Evolutionary conservation across 2,888 invertebrate genomes (phyloP).

Genomic region (Eupithecia vulgata): DNA sequence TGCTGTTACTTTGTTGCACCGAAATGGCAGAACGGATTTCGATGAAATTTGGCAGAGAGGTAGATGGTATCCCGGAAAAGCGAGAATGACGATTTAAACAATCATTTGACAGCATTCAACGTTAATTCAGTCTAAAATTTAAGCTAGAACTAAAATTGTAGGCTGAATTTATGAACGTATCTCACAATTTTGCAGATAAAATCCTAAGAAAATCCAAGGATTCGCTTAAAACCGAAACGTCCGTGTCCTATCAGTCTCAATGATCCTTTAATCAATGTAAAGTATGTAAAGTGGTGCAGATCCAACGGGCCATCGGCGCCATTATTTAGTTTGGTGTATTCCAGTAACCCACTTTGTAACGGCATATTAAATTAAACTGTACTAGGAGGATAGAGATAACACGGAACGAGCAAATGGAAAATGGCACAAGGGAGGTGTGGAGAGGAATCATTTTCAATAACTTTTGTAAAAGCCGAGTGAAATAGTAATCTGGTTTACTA

Average conservation of each 20-base stretch:
- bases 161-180: too few species aligned
- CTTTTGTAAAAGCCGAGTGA: background rate
- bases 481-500: background rate
- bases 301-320: slow-evolving; percentile 44
- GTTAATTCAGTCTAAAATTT: background rate
- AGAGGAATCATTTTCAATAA: slow-evolving; percentile 29
- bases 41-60: too few species aligned
- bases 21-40: too few species aligned
- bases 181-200: background rate
- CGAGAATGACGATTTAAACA: background rate
- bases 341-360: slow-evolving; percentile 65
- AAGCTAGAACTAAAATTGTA: too few species aligned
- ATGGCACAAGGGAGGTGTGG: slow-evolving; percentile 48
- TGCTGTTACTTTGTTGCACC: too few species aligned
- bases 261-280: slow-evolving; percentile 37
- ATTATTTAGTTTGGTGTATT: slow-evolving; percentile 52
- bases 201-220: slow-evolving; percentile 10
- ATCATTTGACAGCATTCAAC: background rate
- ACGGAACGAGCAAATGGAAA: slow-evolving; percentile 65
- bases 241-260: slow-evolving; percentile 28
- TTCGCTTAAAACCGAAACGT: slow-evolving; percentile 9
- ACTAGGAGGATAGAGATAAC: slow-evolving; percentile 71
- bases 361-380: slow-evolving; percentile 74
- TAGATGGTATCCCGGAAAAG: too few species aligned
- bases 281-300: slow-evolving; percentile 32